Conservation (phyloP, 2,888 invertebrate genomes). For the Drosophila melanosoma region DNA sequence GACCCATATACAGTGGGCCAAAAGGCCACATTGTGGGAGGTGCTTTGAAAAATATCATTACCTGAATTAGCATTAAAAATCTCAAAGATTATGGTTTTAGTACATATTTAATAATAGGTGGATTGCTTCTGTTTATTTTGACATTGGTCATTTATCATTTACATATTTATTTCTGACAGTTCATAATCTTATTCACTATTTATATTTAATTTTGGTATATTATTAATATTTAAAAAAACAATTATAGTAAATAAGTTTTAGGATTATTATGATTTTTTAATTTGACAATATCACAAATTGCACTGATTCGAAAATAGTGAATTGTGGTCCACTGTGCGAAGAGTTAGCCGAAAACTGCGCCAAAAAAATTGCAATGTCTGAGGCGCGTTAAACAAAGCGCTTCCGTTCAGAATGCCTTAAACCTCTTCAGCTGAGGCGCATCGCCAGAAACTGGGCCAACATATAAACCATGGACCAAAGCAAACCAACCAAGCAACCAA, state of each 20-base stretch:
- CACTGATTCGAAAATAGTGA: fast-evolving
- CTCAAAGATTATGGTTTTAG: neutral
- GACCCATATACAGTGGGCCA: slow-evolving; percentile 1
- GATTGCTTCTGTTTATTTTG: neutral
- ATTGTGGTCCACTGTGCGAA: slow-evolving; percentile 5
- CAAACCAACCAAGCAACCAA: slow-evolving; percentile 38
- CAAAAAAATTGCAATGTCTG: slow-evolving; percentile 56
- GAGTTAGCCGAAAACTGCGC: slow-evolving; percentile 23
- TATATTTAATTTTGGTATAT: no score
- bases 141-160: neutral
- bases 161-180: neutral
- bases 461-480: slow-evolving; percentile 65
- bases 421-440: slow-evolving; percentile 39
- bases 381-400: slow-evolving; percentile 73
- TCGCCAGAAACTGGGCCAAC: slow-evolving; percentile 63
- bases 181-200: no score
- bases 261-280: neutral
- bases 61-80: neutral
- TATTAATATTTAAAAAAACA: no score
- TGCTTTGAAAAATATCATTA: neutral
- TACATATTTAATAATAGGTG: neutral
- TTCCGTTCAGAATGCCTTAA: slow-evolving; percentile 66
- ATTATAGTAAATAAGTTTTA: no score
- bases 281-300: neutral
- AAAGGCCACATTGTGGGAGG: neutral